These are phyloP conservation scores for Mustelus asterias DNA, from an alignment of 2,113 vertebrate species.

Conservation along the genomic window DNA sequence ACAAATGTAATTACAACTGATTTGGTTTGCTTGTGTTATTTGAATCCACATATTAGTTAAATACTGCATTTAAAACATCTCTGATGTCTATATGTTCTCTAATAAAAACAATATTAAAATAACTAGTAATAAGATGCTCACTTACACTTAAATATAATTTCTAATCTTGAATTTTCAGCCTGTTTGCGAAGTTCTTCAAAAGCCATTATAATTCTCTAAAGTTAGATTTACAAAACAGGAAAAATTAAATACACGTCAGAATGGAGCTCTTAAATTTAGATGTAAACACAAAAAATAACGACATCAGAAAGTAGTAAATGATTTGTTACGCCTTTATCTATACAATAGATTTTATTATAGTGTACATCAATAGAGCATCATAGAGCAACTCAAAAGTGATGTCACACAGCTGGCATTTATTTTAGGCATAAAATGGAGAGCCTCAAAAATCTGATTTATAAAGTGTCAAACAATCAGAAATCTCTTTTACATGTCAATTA, in stretches of 20 bases:
- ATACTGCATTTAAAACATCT: neutral
- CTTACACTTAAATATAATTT: slow-evolving; percentile 66
- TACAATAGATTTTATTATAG: neutral
- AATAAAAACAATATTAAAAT: neutral
- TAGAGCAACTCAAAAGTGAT: neutral
- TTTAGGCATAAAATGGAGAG: neutral
- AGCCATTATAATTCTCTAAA: slow-evolving; percentile 68
- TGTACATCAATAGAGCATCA: neutral
- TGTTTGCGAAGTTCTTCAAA: slow-evolving; percentile 74
- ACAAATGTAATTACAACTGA: neutral
- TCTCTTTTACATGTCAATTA: neutral
- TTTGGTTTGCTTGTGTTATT: neutral
- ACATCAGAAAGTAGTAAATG: neutral
- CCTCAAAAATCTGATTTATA: neutral
- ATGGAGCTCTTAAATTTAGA: neutral
- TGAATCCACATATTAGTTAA: neutral
- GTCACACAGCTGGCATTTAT: neutral
- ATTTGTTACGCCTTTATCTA: neutral
- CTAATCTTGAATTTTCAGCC: slow-evolving; percentile 68
- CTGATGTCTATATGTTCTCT: neutral
- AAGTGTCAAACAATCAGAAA: neutral
- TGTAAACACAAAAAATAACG: neutral
- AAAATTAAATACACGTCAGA: neutral
- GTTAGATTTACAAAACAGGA: slow-evolving; percentile 43
- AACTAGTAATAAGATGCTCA: slow-evolving; percentile 39